Base-by-base conservation (phyloP, 2,888 invertebrate species). In the Rhimphoctona megacephalus region DNA sequence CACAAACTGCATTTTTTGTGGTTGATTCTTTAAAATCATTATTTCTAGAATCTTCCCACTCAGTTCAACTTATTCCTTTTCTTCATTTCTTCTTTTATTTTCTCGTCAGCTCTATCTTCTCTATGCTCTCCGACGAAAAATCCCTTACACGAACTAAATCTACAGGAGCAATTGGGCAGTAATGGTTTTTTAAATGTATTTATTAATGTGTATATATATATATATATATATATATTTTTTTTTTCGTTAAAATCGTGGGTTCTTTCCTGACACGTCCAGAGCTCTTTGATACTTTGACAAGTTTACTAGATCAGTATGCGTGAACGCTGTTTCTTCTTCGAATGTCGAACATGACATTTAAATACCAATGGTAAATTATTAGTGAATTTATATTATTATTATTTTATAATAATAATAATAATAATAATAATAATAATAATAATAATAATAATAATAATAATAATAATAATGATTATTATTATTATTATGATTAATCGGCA, bases 101-200 rank as follows among this genome's bases (percentile, higher is more conserved):
- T 64, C 14, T 52, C 49, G 61, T 76, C 74, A 49, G 52, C 83
- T 85, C 85, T 85, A 85, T 85, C 85, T 49, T 73, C 30, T 66
- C 80, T 85, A 80, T 79, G 66, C 61, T 73, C 70, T 83, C 52
- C 14, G 73, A 52, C 43, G 36, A 64, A 81, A 66, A 54, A 66
- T 76, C 77, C 67, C 77, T 81, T 33, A 73, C 46, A 77, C 83
- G 77, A 80, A 84, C 70, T 84, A 88, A 85, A 83, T 74, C 88
- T 87, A 88, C 57, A 76, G 85, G 85, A 88, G 85, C 83, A 67
- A 87, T 87, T 85, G 87, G 88, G 88, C 88, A 88, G 87, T 87
- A 83, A 86, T 88, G 74, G 81, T 81, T 81, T 80, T 78, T 85
- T 67, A 39, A 39, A 39, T 39, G 39, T 39, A 39, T 79, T 70